Evolutionary conservation across 2,113 vertebrate species (phyloP).

Genomic region (Eonycteris spelaea): DNA sequence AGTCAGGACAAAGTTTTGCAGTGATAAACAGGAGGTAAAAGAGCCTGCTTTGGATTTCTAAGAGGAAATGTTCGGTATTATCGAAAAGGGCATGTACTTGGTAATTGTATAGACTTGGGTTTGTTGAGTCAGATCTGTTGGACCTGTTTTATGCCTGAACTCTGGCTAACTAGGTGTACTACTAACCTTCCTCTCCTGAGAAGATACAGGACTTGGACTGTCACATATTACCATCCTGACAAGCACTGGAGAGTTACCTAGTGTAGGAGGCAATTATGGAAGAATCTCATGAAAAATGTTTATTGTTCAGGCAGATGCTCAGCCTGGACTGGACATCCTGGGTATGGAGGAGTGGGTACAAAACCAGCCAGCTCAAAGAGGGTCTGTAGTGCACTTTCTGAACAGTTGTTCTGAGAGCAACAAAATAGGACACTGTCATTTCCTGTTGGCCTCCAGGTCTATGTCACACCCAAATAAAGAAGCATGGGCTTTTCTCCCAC

Average conservation of each 20-base stretch:
- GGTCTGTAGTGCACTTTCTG: background rate
- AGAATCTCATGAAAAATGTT: background rate
- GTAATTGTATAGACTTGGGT: background rate
- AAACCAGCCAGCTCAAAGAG: background rate
- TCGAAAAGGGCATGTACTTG: background rate
- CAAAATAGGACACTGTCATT: background rate
- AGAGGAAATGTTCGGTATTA: background rate
- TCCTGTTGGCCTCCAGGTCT: background rate
- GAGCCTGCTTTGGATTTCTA: background rate
- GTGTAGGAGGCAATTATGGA: background rate
- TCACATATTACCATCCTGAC: background rate
- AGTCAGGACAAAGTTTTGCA: background rate
- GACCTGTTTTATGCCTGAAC: background rate
- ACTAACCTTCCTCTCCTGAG: background rate
- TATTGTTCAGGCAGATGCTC: background rate
- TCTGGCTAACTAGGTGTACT: background rate
- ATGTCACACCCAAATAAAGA: slow-evolving; percentile 24
- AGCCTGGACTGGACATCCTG: background rate
- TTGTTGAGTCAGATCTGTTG: background rate
- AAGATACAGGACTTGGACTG: background rate
- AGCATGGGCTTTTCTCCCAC: background rate
- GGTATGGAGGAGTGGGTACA: background rate
- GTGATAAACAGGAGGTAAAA: background rate
- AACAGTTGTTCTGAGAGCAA: background rate
- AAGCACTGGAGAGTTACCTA: background rate